These are phyloP conservation scores for Squalus acanthias DNA, from an alignment of 2,797 vertebrate genomes.

Conservation along the genomic window DNA sequence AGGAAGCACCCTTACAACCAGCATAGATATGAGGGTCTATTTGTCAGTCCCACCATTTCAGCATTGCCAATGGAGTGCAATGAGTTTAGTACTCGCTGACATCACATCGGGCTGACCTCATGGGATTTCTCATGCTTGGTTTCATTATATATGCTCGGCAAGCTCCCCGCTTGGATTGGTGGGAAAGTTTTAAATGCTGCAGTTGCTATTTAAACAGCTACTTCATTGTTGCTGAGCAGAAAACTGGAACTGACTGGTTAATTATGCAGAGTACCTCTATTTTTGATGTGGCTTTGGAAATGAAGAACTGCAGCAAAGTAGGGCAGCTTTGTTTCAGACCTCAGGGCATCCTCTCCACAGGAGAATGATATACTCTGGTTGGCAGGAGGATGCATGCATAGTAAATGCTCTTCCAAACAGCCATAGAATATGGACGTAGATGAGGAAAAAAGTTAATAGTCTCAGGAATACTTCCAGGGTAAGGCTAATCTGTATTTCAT, in stretches of 20 bases:
- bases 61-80: not conserved
- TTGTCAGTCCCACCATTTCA: not conserved
- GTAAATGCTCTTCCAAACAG: too few relatives aligned
- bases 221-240: not conserved
- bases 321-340: too few relatives aligned
- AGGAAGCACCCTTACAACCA: not conserved
- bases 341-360: too few relatives aligned
- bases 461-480: too few relatives aligned
- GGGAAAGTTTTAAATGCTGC: not conserved
- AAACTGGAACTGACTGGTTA: not conserved
- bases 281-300: not conserved
- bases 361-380: too few relatives aligned
- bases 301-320: not conserved
- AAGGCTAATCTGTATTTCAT: too few relatives aligned
- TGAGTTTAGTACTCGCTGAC: not conserved
- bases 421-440: too few relatives aligned
- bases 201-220: not conserved
- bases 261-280: not conserved
- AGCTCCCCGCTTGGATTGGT: not conserved
- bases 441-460: too few relatives aligned
- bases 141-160: not conserved
- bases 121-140: not conserved
- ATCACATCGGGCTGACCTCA: not conserved
- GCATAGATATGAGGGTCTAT: not conserved
- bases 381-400: too few relatives aligned